Conservation (phyloP, 2,113 vertebrate species). For the Willisornis vidua region DNA sequence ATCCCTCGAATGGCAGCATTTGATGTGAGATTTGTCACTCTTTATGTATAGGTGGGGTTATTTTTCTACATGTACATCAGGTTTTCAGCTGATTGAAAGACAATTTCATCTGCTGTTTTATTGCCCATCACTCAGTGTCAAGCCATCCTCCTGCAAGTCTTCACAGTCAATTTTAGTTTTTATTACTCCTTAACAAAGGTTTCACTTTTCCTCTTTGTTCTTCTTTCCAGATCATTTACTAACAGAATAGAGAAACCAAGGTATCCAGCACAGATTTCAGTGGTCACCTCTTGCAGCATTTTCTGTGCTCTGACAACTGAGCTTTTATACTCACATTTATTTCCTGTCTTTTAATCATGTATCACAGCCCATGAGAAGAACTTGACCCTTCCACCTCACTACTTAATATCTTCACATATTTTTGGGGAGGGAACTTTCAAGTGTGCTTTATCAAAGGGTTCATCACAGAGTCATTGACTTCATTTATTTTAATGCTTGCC, state of each 20-base stretch:
- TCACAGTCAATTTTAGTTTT: background rate
- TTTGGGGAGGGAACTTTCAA: background rate
- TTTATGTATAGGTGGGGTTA: background rate
- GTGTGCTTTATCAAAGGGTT: background rate
- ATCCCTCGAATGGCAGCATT: background rate
- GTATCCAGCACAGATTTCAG: background rate
- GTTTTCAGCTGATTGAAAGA: background rate
- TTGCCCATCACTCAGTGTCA: background rate
- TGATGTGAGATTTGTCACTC: background rate
- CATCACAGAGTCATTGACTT: background rate
- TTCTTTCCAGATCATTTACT: background rate
- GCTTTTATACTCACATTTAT: background rate
- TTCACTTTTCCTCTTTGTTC: background rate
- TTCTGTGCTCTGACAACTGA: background rate
- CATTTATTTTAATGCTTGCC: background rate
- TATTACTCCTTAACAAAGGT: background rate
- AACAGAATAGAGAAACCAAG: background rate
- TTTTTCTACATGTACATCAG: background rate
- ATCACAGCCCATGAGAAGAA: background rate
- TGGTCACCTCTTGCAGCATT: background rate
- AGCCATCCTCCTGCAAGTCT: background rate
- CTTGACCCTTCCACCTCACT: background rate
- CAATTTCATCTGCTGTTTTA: background rate
- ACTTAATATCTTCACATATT: background rate
- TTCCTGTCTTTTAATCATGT: background rate